Percentiles rank a stretch among this genome's conserved stretches.
Evolutionary conservation across 2,888 invertebrate species (phyloP).

Genomic region (Parnassius mnemosyne): DNA sequence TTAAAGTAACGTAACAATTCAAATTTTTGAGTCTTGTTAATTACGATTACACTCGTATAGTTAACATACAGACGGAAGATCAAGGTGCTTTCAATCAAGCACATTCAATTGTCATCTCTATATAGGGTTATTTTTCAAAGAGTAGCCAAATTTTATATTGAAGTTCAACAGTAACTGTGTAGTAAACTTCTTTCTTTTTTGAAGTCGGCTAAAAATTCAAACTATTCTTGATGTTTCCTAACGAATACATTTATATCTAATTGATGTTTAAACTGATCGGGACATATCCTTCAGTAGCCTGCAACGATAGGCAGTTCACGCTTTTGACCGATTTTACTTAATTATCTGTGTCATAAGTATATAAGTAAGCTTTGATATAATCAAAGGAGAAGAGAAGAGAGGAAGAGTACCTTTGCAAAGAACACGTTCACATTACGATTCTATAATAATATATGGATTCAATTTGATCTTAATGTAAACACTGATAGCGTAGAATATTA

Average conservation of each 20-base stretch:
- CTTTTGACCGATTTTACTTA: conserved; percentile 26
- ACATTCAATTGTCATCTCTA: too few relatives aligned
- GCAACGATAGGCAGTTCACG: conserved; percentile 20
- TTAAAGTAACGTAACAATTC: too few relatives aligned
- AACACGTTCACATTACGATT: not conserved
- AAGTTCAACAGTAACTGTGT: too few relatives aligned
- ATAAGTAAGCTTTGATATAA: not conserved
- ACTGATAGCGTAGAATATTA: conserved; percentile 3
- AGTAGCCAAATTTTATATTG: too few relatives aligned
- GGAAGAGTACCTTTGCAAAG: conserved; percentile 8
- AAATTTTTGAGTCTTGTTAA: too few relatives aligned
- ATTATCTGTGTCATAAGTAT: conserved; percentile 19
- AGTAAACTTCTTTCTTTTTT: too few relatives aligned
- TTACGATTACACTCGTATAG: too few relatives aligned
- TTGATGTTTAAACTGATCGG: not conserved
- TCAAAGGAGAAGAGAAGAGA: not conserved
- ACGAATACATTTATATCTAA: conserved; percentile 17
- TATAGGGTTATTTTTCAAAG: too few relatives aligned
- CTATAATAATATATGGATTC: not conserved
- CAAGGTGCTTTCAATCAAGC: too few relatives aligned
- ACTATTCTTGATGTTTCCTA: not conserved
- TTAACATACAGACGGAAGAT: too few relatives aligned
- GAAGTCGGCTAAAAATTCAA: too few relatives aligned
- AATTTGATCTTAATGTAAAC: conserved; percentile 2
- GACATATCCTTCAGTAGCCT: conserved; percentile 14